Base-by-base conservation (phyloP, 2,888 invertebrate species). In the Ormia ochracea region DNA sequence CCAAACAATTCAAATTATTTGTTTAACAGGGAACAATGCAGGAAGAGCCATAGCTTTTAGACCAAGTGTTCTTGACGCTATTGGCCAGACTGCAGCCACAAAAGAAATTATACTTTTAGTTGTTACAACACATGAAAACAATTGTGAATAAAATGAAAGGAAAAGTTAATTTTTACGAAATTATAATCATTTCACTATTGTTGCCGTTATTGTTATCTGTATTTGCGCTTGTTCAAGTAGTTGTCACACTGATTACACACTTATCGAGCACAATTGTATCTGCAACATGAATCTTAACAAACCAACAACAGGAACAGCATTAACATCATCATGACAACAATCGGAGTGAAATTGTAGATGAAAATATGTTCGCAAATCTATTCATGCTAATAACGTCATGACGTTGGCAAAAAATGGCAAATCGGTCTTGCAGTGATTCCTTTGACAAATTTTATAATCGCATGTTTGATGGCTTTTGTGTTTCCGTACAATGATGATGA, bases 201-300 rank as follows among this genome's bases (percentile, higher is more conserved):
- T 76, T 81, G 65, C 68, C 45, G 45, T 56, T 81, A 63, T 58
- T 68, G 38, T 75, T 75, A 56, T 1, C n/a, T 50, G 50, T 63
- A 58, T 41, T 75, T 58, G 45, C 36, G 28, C 31, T 74, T 76
- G 81, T 81, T 77, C 56, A 41, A 72, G 66, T 73, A 66, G 76
- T 76, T 80, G 80, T 80, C 72, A 66, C 76, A 68, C 80, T 80
- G 80, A 80, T 80, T 80, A 80, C 72, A 72, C 43, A 68, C 80
- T 80, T 76, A 76, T 63, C 76, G 72, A 59, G 61, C 26, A 73
- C 74, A 80, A 73, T 68, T 76, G 63, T 68, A 76, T 80, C 80
- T 80, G 43, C 61, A 73, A 73, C 61, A 76, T 63, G 43, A 33
- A 80, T 80, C 75, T 75, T 65, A 63, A 65, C 61, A 52, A 52